phyloP scores from a whole-genome alignment of 2,797 vertebrate genomes.

The Philypnodon macrostomus region DNA sequence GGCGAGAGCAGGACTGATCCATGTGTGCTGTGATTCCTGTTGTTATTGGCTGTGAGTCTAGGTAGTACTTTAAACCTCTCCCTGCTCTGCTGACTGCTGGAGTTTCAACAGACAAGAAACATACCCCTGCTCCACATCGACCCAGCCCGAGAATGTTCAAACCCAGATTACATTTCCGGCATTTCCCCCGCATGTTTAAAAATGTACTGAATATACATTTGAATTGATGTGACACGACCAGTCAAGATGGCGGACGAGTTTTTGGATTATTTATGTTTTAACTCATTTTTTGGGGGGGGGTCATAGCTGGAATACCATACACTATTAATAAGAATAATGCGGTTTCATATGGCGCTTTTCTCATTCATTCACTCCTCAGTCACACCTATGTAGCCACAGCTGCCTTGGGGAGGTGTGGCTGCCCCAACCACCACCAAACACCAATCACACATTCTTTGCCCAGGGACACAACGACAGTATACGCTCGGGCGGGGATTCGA shows the following conservation, averaged over 20 bases:
- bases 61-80: slow-evolving; percentile 55
- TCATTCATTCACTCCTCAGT: too few relatives aligned
- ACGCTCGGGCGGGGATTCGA: too few relatives aligned
- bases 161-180: not conserved
- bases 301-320: too few relatives aligned
- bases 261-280: too few relatives aligned
- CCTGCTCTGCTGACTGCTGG: slow-evolving; percentile 50
- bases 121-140: slow-evolving; percentile 13
- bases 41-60: slow-evolving; percentile 64
- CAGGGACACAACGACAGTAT: too few relatives aligned
- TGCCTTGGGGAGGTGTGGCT: too few relatives aligned
- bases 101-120: slow-evolving; percentile 49
- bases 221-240: not conserved
- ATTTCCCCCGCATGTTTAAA: not conserved
- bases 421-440: too few relatives aligned
- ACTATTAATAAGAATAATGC: too few relatives aligned
- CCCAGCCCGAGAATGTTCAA: slow-evolving; percentile 4
- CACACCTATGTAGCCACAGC: too few relatives aligned
- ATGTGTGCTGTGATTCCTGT: slow-evolving; percentile 68
- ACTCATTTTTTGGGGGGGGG: too few relatives aligned
- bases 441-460: too few relatives aligned
- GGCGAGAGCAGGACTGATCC: slow-evolving; percentile 59
- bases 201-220: not conserved
- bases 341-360: too few relatives aligned
- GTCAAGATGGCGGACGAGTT: not conserved